phyloP scores from a whole-genome alignment of 2,113 vertebrate species.

The Sterrhoptilus dennistouni region DNA sequence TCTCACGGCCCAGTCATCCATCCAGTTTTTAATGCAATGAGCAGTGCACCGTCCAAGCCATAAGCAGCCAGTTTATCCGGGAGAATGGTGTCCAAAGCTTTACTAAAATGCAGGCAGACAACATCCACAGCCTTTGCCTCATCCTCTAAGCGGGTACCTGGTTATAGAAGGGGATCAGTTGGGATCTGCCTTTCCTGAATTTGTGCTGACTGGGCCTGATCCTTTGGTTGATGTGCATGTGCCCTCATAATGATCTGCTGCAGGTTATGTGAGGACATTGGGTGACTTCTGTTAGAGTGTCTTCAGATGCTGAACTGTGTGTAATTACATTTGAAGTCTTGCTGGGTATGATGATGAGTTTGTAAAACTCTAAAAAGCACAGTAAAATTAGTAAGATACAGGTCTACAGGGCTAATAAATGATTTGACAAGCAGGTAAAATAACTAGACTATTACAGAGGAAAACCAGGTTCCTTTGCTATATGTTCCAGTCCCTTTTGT shows the following conservation, averaged over 20 bases:
- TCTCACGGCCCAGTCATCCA: not conserved
- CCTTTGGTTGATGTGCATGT: not conserved
- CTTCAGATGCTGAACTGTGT: not conserved
- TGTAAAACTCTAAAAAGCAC: not conserved
- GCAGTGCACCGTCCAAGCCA: too few relatives aligned
- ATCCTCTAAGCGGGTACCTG: not conserved
- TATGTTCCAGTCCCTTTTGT: not conserved
- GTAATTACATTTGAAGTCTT: not conserved
- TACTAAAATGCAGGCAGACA: not conserved
- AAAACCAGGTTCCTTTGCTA: not conserved
- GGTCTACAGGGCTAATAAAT: not conserved
- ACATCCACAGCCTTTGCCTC: not conserved
- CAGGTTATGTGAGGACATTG: not conserved
- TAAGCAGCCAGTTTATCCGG: not conserved
- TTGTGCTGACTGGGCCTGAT: not conserved
- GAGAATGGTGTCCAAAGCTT: not conserved
- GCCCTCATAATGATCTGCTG: not conserved
- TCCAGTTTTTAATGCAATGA: not conserved
- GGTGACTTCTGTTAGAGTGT: not conserved
- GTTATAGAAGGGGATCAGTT: not conserved
- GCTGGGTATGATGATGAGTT: not conserved
- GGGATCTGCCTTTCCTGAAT: not conserved
- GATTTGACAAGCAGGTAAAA: not conserved
- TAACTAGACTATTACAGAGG: fast-evolving
- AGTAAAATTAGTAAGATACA: not conserved